Evolutionary conservation across 2,888 invertebrate species (phyloP), one percentile per base, ranked within the genome.

Genomic region (Caradrina kadenii): DNA sequence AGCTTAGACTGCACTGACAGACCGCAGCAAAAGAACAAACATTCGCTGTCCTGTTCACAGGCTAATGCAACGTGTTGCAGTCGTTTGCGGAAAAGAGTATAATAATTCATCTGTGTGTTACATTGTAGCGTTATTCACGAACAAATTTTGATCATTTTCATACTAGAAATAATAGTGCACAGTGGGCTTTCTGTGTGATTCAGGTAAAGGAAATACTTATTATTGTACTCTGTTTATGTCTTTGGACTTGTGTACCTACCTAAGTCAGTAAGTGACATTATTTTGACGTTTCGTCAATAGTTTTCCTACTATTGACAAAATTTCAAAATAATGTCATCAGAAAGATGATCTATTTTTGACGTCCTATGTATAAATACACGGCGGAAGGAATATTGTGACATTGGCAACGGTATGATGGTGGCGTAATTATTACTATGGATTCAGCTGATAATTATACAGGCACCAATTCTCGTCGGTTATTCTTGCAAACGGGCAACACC

Each of bases 61-160:
- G 54, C 69, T 69, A 64, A 77, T 80, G 76, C 64, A 65, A 75
- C 59, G 62, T 63, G 62, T 70, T 63, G 60, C 77, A 59, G 70
- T 64, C 50, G 58, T 65, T 66, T 69, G 61, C 69, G 63, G 63
- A 77, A 76, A 76, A 61, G 45, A 48, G 19, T 35, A 54, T 48
- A 53, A 77, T 79, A 81, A 81, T 55, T 81, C 73, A 81, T 81
- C 52, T 64, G 80, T 70, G 62, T 62, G 62, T 54, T 68, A 76
- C 62, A 55, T 54, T 64, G 67, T 67, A 63, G 59, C 54, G n/a
- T 22, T 55, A 45, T 62, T 58, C 48, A 49, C 49, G 42, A 42
- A 76, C 62, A 63, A 76, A 71, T 76, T 76, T 48, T 56, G 68
- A 66, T 76, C 49, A 80, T 72, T 76, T 72, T 21, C 65, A 76